Evolutionary conservation across 2,888 invertebrate genomes (phyloP).

Genomic region (Standfussiana lucernea): DNA sequence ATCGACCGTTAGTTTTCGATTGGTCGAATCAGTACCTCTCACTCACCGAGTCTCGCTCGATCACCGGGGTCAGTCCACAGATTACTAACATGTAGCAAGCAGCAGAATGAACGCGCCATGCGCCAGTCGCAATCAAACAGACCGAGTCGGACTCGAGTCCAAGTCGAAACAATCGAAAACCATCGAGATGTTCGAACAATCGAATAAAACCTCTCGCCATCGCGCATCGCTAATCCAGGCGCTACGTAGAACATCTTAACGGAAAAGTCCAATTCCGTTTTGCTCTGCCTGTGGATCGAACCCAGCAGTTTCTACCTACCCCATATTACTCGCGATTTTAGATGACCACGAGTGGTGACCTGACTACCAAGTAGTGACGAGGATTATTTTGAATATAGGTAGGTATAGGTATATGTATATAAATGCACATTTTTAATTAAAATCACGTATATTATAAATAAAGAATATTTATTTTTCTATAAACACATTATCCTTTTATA

Average conservation of each 20-base stretch:
- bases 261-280: not conserved
- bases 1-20: too few relatives aligned
- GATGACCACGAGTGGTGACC: not conserved
- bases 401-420: not conserved
- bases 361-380: not conserved
- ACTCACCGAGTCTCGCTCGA: too few relatives aligned
- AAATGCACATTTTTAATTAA: slow-evolving; percentile 43
- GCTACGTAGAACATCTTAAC: not conserved
- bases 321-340: not conserved
- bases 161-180: too few relatives aligned
- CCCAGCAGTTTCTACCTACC: not conserved
- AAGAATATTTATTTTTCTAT: slow-evolving; percentile 90
- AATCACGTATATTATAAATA: slow-evolving; percentile 84
- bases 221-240: too few relatives aligned
- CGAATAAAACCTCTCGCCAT: too few relatives aligned
- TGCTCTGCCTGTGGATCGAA: slow-evolving; percentile 1
- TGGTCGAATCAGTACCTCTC: too few relatives aligned
- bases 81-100: too few relatives aligned
- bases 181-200: too few relatives aligned
- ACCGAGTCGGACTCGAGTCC: too few relatives aligned
- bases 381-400: not conserved
- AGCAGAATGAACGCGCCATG: too few relatives aligned
- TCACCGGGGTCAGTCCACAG: too few relatives aligned
- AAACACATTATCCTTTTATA: slow-evolving; percentile 88
- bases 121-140: too few relatives aligned